phyloP scores from a whole-genome alignment of 2,888 invertebrate species.

The Clistopyga incitator region DNA sequence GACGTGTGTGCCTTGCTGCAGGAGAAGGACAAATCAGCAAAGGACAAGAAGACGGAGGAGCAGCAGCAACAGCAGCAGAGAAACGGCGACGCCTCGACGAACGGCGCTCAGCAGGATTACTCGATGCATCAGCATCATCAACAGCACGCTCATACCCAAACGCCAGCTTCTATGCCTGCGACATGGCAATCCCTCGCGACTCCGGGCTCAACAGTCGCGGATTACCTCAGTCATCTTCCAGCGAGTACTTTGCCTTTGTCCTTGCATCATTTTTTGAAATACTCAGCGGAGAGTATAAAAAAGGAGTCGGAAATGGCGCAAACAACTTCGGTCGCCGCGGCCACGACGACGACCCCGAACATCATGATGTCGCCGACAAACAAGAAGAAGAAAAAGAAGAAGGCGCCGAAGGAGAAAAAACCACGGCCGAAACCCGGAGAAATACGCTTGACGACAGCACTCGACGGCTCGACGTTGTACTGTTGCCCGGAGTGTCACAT shows the following conservation, averaged over 20 bases:
- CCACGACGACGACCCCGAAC: constrained; percentile 81
- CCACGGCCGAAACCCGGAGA: constrained; percentile 94
- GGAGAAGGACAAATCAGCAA: constrained; percentile 80
- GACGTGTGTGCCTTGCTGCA: constrained; percentile 82
- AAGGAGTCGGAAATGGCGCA: constrained; percentile 88
- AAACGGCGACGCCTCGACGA: constrained; percentile 85
- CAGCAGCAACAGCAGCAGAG: constrained; percentile 84
- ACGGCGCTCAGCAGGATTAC: constrained; percentile 86
- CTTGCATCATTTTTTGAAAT: constrained; percentile 93
- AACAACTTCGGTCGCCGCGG: constrained; percentile 83
- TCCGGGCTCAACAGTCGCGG: constrained; percentile 93
- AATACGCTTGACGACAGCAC: constrained; percentile 91
- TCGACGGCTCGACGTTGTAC: constrained; percentile 93
- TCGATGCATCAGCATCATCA: constrained; percentile 85
- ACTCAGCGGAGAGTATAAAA: constrained; percentile 91
- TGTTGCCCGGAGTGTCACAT: constrained; percentile 96
- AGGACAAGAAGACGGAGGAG: constrained; percentile 81
- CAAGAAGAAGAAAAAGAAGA: constrained; percentile 93
- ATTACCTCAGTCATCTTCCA: constrained; percentile 92
- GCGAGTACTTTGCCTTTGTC: constrained; percentile 91
- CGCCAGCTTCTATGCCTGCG: constrained; percentile 85
- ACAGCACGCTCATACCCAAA: constrained; percentile 83
- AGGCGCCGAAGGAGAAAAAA: constrained; percentile 91
- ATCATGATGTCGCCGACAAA: constrained; percentile 82
- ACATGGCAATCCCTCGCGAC: constrained; percentile 90